Evolutionary conservation across 2,888 invertebrate species (phyloP), one percentile per base, ranked within the genome.

Genomic region (Apamea sordens): DNA sequence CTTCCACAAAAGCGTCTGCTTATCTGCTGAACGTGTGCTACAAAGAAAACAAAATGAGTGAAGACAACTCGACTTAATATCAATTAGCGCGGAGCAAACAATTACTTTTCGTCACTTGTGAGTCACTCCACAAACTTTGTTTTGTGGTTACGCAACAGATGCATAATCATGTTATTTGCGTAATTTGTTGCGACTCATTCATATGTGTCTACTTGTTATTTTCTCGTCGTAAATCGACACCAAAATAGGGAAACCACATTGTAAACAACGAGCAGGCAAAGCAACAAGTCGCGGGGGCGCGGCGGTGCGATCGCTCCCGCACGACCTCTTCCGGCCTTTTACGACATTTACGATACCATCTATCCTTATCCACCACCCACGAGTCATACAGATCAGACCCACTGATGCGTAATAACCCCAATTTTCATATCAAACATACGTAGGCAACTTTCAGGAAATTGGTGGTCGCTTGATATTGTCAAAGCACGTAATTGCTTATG

Each of bases 251-350:
- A 89, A 90, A 90, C 91, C 89, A 89, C 90, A 90, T 87, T 91
- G 94, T 94, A 94, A 95, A 94, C 93, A 94, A 92, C 88, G 87
- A 89, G 86, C 89, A 72, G 83, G 80, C 83, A 89, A 91, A 91
- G 96, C 96, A 96, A 96, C 96, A 96, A 95, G 96, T 96, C 93
- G 92, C 88, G 88, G 85, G 91, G 90, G 89, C 15, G 47, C 15
- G 41, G 41, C 89, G 88, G 86, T 80, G 83, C 85, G 79, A 89
- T 84, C 80, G 87, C 86, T 88, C 90, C 90, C 89, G 86, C 89
- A 92, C 91, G 93, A 93, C 92, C 93, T 93, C 87, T 93, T 92
- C 90, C 90, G 91, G 89, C 89, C 90, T 90, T 93, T 93, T 93
- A 93, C 88, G 91, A 92, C 89, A 89, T 92, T 92, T 89, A 88